Conservation (phyloP, 2,797 vertebrate species). For the Harpagifer antarcticus region DNA sequence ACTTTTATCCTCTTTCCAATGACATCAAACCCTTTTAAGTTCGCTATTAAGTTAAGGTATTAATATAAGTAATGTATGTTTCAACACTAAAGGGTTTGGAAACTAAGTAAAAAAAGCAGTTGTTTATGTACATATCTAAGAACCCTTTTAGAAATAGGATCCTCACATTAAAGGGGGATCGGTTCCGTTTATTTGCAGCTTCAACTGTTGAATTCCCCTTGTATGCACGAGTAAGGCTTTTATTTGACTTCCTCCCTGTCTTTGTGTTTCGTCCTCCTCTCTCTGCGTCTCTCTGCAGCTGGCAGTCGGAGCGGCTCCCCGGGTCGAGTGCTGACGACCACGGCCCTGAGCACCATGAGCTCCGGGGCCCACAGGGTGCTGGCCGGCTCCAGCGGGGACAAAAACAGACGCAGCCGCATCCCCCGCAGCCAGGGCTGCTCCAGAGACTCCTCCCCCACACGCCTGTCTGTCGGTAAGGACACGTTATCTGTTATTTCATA, state of each 20-base stretch:
- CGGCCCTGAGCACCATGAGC: constrained; percentile 93
- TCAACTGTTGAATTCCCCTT: background rate
- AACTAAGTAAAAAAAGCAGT: background rate
- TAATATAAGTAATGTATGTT: background rate
- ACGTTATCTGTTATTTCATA: background rate
- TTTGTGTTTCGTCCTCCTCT: constrained; percentile 16
- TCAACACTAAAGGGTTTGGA: constrained; percentile 15
- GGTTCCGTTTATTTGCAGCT: background rate
- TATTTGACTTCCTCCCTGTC: constrained; percentile 22
- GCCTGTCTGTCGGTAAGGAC: constrained; percentile 94
- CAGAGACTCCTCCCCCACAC: constrained; percentile 95
- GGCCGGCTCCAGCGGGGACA: constrained; percentile 81
- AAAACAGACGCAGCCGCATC: constrained; percentile 94
- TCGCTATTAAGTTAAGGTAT: constrained; percentile 2
- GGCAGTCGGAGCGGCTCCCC: constrained; percentile 97
- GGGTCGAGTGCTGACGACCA: constrained; percentile 94
- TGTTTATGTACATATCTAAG: background rate
- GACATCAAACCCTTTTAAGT: constrained; percentile 18
- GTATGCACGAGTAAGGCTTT: background rate
- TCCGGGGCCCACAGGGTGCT: constrained; percentile 92
- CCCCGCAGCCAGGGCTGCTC: constrained; percentile 98
- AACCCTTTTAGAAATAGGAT: background rate
- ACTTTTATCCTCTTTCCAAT: constrained; percentile 41
- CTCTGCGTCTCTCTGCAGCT: constrained; percentile 80
- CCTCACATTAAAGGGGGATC: constrained; percentile 10